Base-by-base conservation (phyloP, 2,888 invertebrate species). In the Encarsia formosa region DNA sequence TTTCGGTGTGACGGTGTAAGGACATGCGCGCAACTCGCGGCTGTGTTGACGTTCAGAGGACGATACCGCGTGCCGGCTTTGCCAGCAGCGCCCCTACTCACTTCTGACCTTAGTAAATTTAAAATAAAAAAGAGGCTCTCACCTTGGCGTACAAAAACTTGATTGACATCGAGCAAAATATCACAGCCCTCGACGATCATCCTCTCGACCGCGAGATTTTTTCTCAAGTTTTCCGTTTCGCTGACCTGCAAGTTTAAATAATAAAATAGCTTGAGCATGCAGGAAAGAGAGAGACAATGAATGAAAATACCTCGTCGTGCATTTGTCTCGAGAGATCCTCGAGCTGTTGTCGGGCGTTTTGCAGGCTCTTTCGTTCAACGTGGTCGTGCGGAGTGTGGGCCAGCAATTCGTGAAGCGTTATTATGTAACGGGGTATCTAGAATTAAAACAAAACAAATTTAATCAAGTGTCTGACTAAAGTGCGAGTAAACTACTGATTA, bases 131-230 rank as follows among this genome's bases (percentile, higher is more conserved):
- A 31, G 19, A 31, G 32, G 15, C 1, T 42, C 68, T 68, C 71
- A 85, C 91, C 91, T 84, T 94, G 92, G 60, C 93, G 79, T 34
- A 93, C 91, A 75, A 93, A 93, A 24, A 93, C 91, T 79, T 94
- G 93, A 74, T 92, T 93, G 19, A 93, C 92, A 67, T 94, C 93
- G 44, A 94, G 77, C 37, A 94, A 78, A 64, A 94, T 92, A 69
- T 94, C 93, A 74, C 93, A 94, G 15, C 93, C 93, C 71, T 93
- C 93, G 2, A 92, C 87, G 57, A 94, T 93, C 91, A 93, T 93
- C 41, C 93, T 78, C 74, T 94, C 93, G 23, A 94, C 90, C 0
- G 93, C 89, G 61, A 94, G 76, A 71, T 94, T 94, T 76, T 93
- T 93, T 20, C 93, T 77, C 45, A 94, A 79, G 70, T 93, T 93